phyloP scores from a whole-genome alignment of 2,797 vertebrate species.

The Rhinophrynus dorsalis region DNA sequence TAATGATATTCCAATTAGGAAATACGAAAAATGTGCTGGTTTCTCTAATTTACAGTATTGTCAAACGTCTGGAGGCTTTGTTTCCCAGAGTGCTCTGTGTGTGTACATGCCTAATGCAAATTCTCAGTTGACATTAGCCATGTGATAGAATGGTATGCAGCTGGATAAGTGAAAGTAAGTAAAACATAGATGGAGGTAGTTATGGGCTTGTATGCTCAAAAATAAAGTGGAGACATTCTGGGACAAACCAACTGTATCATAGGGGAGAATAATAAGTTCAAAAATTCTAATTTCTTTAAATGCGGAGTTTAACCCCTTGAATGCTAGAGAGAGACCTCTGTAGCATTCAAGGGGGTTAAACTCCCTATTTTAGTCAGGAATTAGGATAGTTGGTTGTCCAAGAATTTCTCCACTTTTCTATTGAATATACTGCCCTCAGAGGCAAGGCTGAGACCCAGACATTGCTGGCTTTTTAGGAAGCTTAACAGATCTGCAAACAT shows the following conservation, averaged over 20 bases:
- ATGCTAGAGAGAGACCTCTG: no score
- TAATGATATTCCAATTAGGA: conserved; percentile 53
- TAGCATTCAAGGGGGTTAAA: no score
- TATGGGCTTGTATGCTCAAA: no score
- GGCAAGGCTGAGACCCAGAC: conserved; percentile 54
- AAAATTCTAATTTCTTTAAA: no score
- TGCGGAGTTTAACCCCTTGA: no score
- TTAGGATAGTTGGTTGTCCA: no score
- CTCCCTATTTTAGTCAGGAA: no score
- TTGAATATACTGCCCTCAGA: no score
- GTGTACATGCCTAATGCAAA: conserved; percentile 41
- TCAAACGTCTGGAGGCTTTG: conserved; percentile 40
- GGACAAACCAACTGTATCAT: no score
- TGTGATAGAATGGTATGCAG: conserved; percentile 61
- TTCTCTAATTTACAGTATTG: conserved; percentile 50
- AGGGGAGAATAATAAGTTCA: no score
- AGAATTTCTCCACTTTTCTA: no score
- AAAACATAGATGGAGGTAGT: conserved; percentile 62
- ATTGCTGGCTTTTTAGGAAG: conserved; percentile 55
- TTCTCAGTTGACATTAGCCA: conserved; percentile 55
- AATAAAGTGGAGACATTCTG: no score
- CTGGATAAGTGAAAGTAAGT: conserved; percentile 57
- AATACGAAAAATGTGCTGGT: conserved; percentile 23
- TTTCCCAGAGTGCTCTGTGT: conserved; percentile 35
- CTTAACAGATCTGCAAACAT: conserved; percentile 54